phyloP scores from a whole-genome alignment of 2,113 vertebrate species.

The Podocnemis expansa region DNA sequence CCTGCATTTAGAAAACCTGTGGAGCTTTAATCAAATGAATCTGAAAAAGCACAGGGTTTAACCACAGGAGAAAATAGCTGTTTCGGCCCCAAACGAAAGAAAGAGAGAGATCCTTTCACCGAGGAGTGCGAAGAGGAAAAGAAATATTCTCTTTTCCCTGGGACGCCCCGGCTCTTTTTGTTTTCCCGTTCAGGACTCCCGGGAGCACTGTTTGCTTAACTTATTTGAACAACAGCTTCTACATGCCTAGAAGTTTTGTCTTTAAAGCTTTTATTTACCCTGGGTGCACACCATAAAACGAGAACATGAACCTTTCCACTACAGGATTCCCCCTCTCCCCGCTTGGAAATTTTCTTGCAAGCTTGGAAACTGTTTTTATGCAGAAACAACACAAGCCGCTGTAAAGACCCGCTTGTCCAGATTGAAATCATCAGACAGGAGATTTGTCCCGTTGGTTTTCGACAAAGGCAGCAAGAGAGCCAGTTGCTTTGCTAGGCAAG shows the following conservation, averaged over 20 bases:
- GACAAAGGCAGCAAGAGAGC: not conserved
- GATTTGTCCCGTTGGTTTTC: not conserved
- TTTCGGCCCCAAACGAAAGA: not conserved
- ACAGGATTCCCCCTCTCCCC: not conserved
- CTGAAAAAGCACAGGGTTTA: not conserved
- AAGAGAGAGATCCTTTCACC: not conserved
- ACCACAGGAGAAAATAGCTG: not conserved
- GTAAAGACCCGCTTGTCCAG: not conserved
- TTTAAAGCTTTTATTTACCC: not conserved
- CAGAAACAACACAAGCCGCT: not conserved
- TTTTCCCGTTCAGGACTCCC: not conserved
- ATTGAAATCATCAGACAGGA: not conserved
- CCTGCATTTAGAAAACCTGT: not conserved
- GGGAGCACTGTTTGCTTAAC: not conserved
- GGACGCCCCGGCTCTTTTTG: not conserved
- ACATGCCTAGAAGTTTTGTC: not conserved
- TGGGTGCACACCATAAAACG: not conserved
- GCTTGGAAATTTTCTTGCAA: not conserved
- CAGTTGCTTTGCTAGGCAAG: not conserved
- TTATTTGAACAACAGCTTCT: not conserved
- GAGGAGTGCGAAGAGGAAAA: not conserved
- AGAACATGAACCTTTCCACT: fast-evolving
- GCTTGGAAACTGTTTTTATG: not conserved
- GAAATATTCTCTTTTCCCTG: not conserved
- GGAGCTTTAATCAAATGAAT: not conserved